Percentiles rank a stretch among this genome's conserved stretches.
phyloP scores from a whole-genome alignment of 2,888 invertebrate species.

The Erebia palarica region DNA sequence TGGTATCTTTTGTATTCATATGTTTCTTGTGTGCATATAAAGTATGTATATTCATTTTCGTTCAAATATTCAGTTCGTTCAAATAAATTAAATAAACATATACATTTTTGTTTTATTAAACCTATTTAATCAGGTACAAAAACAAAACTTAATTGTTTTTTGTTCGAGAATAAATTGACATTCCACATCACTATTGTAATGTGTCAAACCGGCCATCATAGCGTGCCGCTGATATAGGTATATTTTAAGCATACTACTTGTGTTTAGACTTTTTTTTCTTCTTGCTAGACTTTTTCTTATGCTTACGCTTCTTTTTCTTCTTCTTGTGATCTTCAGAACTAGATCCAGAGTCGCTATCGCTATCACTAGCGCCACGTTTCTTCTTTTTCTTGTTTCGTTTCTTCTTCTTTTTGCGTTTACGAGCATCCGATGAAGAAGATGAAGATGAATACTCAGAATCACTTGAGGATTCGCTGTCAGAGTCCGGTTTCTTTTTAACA shows the following conservation, averaged over 20 bases:
- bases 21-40: too few relatives aligned
- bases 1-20: too few relatives aligned
- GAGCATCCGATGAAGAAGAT: conserved; percentile 77
- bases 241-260: conserved; percentile 55
- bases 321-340: conserved; percentile 86
- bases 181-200: too few relatives aligned
- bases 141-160: too few relatives aligned
- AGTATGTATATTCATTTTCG: too few relatives aligned
- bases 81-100: too few relatives aligned
- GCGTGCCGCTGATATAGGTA: too few relatives aligned
- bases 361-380: conserved; percentile 83
- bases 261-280: conserved; percentile 87
- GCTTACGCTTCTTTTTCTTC: conserved; percentile 86
- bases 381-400: conserved; percentile 84
- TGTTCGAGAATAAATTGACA: too few relatives aligned
- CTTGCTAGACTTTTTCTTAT: conserved; percentile 86
- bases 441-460: conserved; percentile 78
- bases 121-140: too few relatives aligned
- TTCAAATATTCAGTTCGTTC: too few relatives aligned
- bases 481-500: conserved; percentile 75
- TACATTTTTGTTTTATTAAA: too few relatives aligned
- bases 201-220: too few relatives aligned
- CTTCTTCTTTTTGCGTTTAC: conserved; percentile 84
- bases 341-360: conserved; percentile 85
- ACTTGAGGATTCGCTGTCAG: conserved; percentile 71